Conservation (phyloP, 2,888 invertebrate species). For the Odontothrips loti region DNA sequence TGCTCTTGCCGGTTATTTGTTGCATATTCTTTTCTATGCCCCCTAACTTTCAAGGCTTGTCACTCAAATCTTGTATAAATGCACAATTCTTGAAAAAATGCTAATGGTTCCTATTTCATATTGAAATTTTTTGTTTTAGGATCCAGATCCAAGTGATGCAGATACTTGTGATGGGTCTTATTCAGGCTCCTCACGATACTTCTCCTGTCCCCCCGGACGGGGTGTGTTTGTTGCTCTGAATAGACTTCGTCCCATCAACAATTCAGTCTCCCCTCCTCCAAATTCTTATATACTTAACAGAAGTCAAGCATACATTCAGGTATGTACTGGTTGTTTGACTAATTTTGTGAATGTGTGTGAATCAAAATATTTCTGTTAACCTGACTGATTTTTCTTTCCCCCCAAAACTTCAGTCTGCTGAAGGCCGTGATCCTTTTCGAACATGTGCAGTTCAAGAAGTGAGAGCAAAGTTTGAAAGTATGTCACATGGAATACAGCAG, state of each 20-base stretch:
- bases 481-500: slow-evolving; percentile 1
- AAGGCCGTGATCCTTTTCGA: background rate
- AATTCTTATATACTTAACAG: slow-evolving; percentile 25
- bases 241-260: slow-evolving; percentile 35
- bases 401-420: background rate
- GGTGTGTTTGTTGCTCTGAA: slow-evolving; percentile 40
- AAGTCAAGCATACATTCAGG: slow-evolving; percentile 25
- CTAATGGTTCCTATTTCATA: background rate
- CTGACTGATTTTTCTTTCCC: background rate
- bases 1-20: background rate
- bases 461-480: slow-evolving; percentile 14
- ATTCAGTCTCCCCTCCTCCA: slow-evolving; percentile 24
- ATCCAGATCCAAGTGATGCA: slow-evolving; percentile 34
- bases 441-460: slow-evolving; percentile 2
- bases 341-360: slow-evolving; percentile 30
- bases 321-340: background rate
- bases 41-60: background rate
- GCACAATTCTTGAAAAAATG: background rate
- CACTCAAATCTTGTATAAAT: background rate
- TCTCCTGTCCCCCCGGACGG: slow-evolving; percentile 37
- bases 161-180: slow-evolving; percentile 37
- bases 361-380: slow-evolving; percentile 29
- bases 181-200: slow-evolving; percentile 36
- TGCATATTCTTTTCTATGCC: background rate
- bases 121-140: slow-evolving; percentile 28